Evolutionary conservation across 2,113 vertebrate species (phyloP), one percentile per base, ranked within the genome.

Genomic region (Sterna hirundo): DNA sequence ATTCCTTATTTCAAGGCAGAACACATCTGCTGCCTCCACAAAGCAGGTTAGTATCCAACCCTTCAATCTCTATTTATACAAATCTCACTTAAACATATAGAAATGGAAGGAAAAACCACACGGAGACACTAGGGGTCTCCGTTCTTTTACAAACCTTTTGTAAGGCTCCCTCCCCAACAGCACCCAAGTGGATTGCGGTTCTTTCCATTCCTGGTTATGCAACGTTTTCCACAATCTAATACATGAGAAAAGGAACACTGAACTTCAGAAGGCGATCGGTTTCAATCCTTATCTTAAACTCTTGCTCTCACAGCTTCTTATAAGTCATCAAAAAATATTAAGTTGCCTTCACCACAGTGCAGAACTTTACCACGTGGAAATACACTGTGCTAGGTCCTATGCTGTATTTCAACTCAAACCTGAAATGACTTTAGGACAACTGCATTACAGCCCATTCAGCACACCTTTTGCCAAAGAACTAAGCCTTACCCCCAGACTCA

Each of bases 71-170:
- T 68, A 40, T 30, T 81, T 4, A 32, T 3, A n/a, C 16, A 65
- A 40, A 47, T 62, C 16, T 86, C 29, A 32, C 9, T 0, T 49
- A 80, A 68, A 57, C n/a, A 42, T 8, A 21, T 0, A 72, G 17
- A 93, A 88, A n/a, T 32, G 8, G 25, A 65, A 57, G 27, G 18
- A 8, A 62, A 93, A 72, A 16, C 0, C 30, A n/a, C 40, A 62
- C 5, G 19, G 5, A 7, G 11, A 12, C 11, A 7, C 7, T 3
- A 27, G 13, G 2, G 10, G 6, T 21, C 19, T 66, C 49, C 3
- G 0, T 12, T 46, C 6, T 38, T 71, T 86, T 12, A 78, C 3
- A 1, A 55, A 58, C 2, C 2, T 49, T 44, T 11, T 54, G 0
- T 11, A 49, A 62, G 57, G 2, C 13, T 49, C 11, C 8, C 11